Conservation (phyloP, 2,888 invertebrate genomes). For the Willowsia nigromaculata region DNA sequence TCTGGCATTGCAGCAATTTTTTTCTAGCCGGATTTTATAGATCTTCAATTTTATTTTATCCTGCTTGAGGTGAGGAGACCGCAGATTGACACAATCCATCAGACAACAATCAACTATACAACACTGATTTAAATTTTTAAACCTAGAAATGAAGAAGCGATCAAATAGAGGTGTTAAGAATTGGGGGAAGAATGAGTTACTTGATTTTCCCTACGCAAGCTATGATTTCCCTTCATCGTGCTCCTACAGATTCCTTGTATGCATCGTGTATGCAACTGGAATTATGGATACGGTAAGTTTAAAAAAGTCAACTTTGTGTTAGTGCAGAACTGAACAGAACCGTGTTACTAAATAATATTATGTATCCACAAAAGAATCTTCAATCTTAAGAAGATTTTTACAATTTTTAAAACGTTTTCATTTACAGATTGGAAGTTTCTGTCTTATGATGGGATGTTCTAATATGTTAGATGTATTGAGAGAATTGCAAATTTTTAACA, state of each 20-base stretch:
- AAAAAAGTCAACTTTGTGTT: neutral
- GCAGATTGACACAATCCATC: no score
- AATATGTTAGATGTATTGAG: neutral
- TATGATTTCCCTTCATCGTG: neutral
- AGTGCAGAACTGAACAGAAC: no score
- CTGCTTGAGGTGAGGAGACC: no score
- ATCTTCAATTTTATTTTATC: no score
- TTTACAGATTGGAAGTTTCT: neutral
- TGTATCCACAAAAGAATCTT: no score
- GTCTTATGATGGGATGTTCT: neutral
- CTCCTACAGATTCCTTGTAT: neutral
- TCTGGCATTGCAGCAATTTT: no score
- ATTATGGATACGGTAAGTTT: constrained; percentile 1
- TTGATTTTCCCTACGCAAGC: neutral
- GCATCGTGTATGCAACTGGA: neutral
- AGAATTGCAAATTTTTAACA: neutral
- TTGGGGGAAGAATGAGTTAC: neutral
- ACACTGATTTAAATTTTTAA: neutral
- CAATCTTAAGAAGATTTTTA: no score
- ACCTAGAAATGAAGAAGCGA: neutral
- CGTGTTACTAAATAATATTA: no score
- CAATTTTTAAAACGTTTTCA: neutral
- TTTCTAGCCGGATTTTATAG: no score
- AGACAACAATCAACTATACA: neutral
- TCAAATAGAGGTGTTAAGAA: neutral